Conservation (phyloP, 92 coral and sea anemone genomes). For the Zoanthus gigantus region DNA sequence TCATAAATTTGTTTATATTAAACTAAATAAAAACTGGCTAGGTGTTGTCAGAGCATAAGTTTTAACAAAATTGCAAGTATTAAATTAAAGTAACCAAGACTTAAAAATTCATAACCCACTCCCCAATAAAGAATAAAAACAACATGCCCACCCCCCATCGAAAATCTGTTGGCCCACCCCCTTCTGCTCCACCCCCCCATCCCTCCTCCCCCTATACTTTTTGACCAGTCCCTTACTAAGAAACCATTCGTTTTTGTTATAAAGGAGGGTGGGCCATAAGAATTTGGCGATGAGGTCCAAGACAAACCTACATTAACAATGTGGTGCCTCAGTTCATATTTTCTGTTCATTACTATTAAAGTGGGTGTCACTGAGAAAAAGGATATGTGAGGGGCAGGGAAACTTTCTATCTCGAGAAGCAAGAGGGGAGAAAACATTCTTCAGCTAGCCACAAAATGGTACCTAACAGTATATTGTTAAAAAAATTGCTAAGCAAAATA, state of each 20-base stretch:
- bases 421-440: conserved; percentile 32
- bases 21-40: neutral
- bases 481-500: conserved; percentile 40
- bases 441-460: conserved; percentile 30
- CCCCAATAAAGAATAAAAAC: no score
- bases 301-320: conserved; percentile 37
- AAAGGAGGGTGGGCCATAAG: conserved; percentile 37
- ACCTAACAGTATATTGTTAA: conserved; percentile 44
- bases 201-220: no score
- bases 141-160: no score
- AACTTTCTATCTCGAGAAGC: conserved; percentile 33
- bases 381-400: conserved; percentile 38
- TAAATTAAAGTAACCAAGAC: no score
- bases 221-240: no score
- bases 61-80: neutral
- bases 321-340: conserved; percentile 29
- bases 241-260: conserved; percentile 29
- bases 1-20: neutral
- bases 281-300: conserved; percentile 38
- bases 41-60: conserved; percentile 3
- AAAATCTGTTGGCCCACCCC: no score
- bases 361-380: conserved; percentile 40
- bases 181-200: no score
- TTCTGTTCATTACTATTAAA: conserved; percentile 1
- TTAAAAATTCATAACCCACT: no score